Conservation (phyloP, 2,797 vertebrate species). For the Varecia variegata region DNA sequence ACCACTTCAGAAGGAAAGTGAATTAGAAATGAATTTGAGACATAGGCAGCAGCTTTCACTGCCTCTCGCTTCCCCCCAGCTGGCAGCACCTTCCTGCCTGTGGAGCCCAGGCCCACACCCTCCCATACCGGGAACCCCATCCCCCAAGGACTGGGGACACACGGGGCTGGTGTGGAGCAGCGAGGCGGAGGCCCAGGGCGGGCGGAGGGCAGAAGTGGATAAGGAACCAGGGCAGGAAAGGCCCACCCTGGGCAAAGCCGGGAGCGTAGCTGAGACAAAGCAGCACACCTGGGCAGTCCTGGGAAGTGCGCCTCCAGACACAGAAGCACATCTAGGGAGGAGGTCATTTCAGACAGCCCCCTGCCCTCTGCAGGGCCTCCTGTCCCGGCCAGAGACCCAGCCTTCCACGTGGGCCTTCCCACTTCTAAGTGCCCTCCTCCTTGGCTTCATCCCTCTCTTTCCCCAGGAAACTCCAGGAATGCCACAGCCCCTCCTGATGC, state of each 20-base stretch:
- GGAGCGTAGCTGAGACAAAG: background rate
- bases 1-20: conserved; percentile 76
- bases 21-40: conserved; percentile 76
- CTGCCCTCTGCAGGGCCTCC: background rate
- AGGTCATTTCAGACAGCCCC: background rate
- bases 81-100: background rate
- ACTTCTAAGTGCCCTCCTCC: background rate
- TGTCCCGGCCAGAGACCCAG: background rate
- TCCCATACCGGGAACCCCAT: background rate
- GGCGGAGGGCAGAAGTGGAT: background rate
- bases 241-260: background rate
- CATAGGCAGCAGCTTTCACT: background rate
- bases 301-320: background rate
- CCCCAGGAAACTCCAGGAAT: background rate
- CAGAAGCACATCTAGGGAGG: background rate
- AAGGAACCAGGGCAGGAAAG: background rate
- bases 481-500: background rate
- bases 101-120: background rate
- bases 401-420: background rate
- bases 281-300: background rate
- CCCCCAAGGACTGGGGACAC: background rate
- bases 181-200: background rate
- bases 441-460: background rate
- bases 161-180: background rate
- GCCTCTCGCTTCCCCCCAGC: background rate